phyloP scores from a whole-genome alignment of 2,113 vertebrate species.

The Mobula hypostoma region DNA sequence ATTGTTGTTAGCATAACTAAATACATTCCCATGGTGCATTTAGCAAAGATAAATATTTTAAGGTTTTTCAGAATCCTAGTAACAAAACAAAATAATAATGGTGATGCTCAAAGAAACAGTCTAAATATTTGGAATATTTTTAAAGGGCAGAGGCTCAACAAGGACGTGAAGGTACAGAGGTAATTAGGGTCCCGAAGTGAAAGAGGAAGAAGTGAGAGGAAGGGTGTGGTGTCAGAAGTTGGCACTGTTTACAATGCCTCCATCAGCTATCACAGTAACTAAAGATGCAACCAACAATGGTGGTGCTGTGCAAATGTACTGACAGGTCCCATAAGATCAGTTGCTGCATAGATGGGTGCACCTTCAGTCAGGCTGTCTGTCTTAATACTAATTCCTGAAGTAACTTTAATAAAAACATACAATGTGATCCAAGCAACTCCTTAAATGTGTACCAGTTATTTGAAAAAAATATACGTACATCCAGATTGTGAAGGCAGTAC shows the following conservation, averaged over 20 bases:
- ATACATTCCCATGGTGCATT: background rate
- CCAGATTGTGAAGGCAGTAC: slow-evolving; percentile 92
- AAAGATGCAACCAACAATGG: background rate
- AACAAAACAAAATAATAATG: background rate
- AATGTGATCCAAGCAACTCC: too few species aligned
- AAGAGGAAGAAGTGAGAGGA: too few species aligned
- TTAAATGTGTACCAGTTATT: background rate
- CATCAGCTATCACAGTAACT: background rate
- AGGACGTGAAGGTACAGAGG: background rate
- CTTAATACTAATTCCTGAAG: background rate
- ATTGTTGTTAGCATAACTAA: background rate
- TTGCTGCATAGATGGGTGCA: background rate
- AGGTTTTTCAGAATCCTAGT: background rate
- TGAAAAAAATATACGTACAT: slow-evolving; percentile 69
- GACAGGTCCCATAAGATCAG: background rate
- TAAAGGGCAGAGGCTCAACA: background rate
- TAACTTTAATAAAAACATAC: background rate
- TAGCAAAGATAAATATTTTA: background rate
- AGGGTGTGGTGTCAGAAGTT: too few species aligned
- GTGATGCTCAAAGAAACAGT: background rate
- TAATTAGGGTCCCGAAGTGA: background rate
- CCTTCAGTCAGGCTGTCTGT: background rate
- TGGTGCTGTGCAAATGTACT: background rate
- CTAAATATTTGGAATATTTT: background rate
- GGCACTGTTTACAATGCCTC: background rate